A percentile compares a stretch with the other conserved stretches of the same genome.
These are phyloP conservation scores for Drosophila tristis DNA, from an alignment of 1,140 invertebrate species.

Conservation along the genomic window DNA sequence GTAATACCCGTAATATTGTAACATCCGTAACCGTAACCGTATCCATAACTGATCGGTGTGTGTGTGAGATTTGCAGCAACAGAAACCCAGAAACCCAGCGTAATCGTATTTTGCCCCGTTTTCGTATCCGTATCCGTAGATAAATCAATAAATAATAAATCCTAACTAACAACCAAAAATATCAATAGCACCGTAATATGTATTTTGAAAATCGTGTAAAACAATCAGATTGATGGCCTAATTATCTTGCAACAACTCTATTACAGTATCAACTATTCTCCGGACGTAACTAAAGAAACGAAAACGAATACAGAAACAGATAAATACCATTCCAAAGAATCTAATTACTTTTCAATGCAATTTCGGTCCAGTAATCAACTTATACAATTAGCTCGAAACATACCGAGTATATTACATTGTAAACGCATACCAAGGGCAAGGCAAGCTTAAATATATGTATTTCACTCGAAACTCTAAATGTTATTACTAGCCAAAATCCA, in stretches of 20 bases:
- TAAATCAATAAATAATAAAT: constrained; percentile 39
- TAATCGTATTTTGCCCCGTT: not conserved
- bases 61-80: constrained; percentile 32
- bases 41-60: too few relatives aligned
- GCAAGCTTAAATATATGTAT: constrained; percentile 40
- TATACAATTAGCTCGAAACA: constrained; percentile 51
- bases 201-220: constrained; percentile 64
- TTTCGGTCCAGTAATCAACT: constrained; percentile 75
- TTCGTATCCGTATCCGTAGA: constrained; percentile 45
- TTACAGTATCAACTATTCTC: constrained; percentile 82
- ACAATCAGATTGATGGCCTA: constrained; percentile 72
- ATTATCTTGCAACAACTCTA: constrained; percentile 81
- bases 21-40: constrained; percentile 8
- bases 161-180: constrained; percentile 30
- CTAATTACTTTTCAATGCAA: constrained; percentile 73
- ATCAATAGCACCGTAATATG: constrained; percentile 30
- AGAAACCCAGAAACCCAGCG: constrained; percentile 7
- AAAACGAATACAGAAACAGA: constrained; percentile 42
- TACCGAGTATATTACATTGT: constrained; percentile 61
- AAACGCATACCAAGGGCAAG: constrained; percentile 52
- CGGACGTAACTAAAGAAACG: constrained; percentile 74
- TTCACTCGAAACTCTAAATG: constrained; percentile 66
- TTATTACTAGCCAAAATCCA: constrained; percentile 55
- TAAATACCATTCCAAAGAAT: constrained; percentile 45
- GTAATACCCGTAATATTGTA: constrained; percentile 38